Evolutionary conservation across 1,140 invertebrate species (phyloP), one percentile per base, ranked within the genome.

Genomic region (Coelopa frigida): DNA sequence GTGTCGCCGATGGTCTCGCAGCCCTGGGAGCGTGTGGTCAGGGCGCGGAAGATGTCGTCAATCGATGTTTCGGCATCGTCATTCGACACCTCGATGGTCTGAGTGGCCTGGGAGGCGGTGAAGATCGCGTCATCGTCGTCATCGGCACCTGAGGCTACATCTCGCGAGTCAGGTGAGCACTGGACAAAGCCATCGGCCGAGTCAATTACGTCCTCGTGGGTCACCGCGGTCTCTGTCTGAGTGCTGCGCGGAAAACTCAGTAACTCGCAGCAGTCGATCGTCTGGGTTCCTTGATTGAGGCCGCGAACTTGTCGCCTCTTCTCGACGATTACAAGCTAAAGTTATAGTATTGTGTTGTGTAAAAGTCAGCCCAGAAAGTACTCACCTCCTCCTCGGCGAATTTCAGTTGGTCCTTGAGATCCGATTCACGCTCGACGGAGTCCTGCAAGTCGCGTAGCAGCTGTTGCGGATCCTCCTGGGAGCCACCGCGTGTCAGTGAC

Each of bases 391-490:
- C 89, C 72, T 94, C 89, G 21, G 89, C 82, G 69, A 90, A 93
- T 49, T 83, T 81, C 7, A 95, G 68, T 68, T 95, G 90, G 68
- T 95, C 90, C 50, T 89, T 79, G 0, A 96, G 72, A 73, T 97
- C 93, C 5, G 87, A 89, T 71, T 97, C 93, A 22, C 93, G 70
- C 73, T 97, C 93, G 37, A 92, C 73, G 7, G 87, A 85, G 70
- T 94, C 92, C 67, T 90, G 88, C 1, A 96, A 73, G 60, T 94
- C 89, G 37, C 88, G 73, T 38, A 90, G 73, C 20, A 94, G 70
- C 61, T 92, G 85, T 43, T 78, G 78, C 2, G 84, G 80, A 70
- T 88, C 85, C 53, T 86, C 84, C 57, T 85, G 83, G 8, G 81
- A 84, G n/a, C 82, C 82, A 26, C 82, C 82, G 39, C 82, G 72